Evolutionary conservation across 1,140 invertebrate genomes (phyloP), one percentile per base, ranked within the genome.

Genomic region (Tetragonula clypearis): DNA sequence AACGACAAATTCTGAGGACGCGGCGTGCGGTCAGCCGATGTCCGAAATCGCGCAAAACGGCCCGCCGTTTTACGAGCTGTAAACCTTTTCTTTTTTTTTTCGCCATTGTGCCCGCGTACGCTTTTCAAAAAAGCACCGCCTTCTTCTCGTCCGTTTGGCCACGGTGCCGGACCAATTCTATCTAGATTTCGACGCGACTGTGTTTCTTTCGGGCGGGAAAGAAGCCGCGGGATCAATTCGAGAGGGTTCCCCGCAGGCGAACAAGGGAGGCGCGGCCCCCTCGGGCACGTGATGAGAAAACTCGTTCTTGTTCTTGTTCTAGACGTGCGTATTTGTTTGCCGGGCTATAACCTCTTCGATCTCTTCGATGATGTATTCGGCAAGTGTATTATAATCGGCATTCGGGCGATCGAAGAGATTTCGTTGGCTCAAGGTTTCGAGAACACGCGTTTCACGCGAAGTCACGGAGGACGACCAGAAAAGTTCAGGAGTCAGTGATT

Each of bases 41-140:
- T 30, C 30, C 30, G 69, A n/a, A 30, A 30, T 55, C 65, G 62
- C 35, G 82, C 72, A 85, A 30, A 30, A 77, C 81, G 56, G 82
- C 81, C 62, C 55, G 30, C 71, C 73, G 58, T 86, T 90, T 90
- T 90, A 90, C 82, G 89, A 87, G 71, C 89, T 78, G 88, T 90
- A 89, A 90, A 90, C 87, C 85, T 76, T 86, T 73, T 78, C 85
- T 76, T 86, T 30, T 30, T 30, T 30, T 69, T 75, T 76, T 58
- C 80, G 72, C 78, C 74, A 87, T 87, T 88, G 79, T 88, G 58
- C 82, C 72, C 71, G 17, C 4, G 5, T 75, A 82, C 79, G 53
- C 1, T 66, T 65, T 81, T 55, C 0, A 41, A 75, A 83, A 30
- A 71, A 26, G 74, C n/a, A 30, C 76, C 68, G 76, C 76, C 75